These are phyloP conservation scores for Oceanodroma tethys DNA, from an alignment of 2,113 vertebrate genomes.

Conservation along the genomic window DNA sequence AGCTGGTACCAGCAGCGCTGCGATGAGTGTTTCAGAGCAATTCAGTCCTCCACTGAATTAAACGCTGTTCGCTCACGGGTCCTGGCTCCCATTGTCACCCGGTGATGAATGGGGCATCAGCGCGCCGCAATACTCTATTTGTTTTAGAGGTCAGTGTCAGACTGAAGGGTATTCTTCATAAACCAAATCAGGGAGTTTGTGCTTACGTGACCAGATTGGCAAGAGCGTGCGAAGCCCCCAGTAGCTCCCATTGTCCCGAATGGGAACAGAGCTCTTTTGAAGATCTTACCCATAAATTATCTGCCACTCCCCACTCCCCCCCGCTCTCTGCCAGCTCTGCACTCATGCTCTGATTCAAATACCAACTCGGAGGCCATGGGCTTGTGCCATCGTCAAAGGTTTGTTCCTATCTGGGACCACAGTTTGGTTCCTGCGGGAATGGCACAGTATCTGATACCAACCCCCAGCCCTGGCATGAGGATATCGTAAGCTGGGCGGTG, in stretches of 20 bases:
- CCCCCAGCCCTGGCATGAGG: fast-evolving
- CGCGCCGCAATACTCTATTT: slow-evolving; percentile 43
- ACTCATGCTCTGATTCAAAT: neutral
- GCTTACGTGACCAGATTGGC: slow-evolving; percentile 61
- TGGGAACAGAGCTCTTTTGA: slow-evolving; percentile 56
- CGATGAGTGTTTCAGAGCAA: neutral
- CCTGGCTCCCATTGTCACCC: slow-evolving; percentile 49
- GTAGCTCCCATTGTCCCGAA: slow-evolving; percentile 39
- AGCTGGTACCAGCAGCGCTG: neutral
- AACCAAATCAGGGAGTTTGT: slow-evolving; percentile 21
- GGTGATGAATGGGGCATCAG: slow-evolving; percentile 61
- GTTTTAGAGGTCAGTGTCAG: slow-evolving; percentile 66
- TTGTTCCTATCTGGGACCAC: neutral
- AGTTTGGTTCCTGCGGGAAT: fast-evolving
- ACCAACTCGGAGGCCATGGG: neutral
- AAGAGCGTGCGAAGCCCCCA: slow-evolving; percentile 6
- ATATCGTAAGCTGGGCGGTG: fast-evolving
- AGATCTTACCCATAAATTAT: slow-evolving; percentile 49
- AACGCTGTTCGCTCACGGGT: neutral
- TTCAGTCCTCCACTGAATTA: neutral
- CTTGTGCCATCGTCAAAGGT: neutral
- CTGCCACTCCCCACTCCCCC: neutral
- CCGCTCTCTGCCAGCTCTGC: neutral
- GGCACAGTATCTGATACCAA: neutral
- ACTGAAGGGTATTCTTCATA: slow-evolving; percentile 62